phyloP scores from a whole-genome alignment of 2,113 vertebrate species.

The Pionites leucogaster region DNA sequence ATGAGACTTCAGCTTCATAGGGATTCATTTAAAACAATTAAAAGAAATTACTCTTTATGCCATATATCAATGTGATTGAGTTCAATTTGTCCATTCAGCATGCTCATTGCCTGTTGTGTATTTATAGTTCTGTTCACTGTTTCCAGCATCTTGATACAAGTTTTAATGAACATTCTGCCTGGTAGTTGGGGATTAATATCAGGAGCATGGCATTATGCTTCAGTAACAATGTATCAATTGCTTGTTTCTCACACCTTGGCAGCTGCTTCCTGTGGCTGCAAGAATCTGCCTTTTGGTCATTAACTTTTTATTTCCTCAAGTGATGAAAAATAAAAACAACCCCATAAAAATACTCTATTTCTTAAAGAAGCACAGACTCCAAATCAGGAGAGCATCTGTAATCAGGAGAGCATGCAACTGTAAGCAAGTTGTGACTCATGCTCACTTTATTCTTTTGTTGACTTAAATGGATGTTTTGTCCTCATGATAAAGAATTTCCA shows the following conservation, averaged over 20 bases:
- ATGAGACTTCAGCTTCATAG: neutral
- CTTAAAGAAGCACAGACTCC: neutral
- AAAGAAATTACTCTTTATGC: neutral
- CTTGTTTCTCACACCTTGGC: neutral
- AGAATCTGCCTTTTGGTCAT: neutral
- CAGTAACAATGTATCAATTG: neutral
- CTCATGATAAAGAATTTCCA: conserved; percentile 1
- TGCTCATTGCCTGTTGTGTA: neutral
- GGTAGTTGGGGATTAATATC: neutral
- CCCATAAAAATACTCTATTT: neutral
- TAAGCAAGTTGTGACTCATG: neutral
- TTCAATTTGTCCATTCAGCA: neutral
- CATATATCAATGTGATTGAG: neutral
- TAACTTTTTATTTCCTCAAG: neutral
- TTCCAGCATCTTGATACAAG: neutral
- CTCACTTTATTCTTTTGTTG: neutral
- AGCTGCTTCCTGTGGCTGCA: neutral
- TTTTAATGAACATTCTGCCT: neutral
- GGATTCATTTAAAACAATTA: neutral
- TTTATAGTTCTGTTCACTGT: conserved; percentile 2
- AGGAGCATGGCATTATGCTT: neutral
- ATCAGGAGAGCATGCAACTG: neutral
- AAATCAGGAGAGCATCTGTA: neutral
- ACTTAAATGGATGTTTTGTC: conserved; percentile 4
- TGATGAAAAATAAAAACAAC: neutral